phyloP scores from a whole-genome alignment of 2,113 vertebrate species.

The Alexandromys fortis region DNA sequence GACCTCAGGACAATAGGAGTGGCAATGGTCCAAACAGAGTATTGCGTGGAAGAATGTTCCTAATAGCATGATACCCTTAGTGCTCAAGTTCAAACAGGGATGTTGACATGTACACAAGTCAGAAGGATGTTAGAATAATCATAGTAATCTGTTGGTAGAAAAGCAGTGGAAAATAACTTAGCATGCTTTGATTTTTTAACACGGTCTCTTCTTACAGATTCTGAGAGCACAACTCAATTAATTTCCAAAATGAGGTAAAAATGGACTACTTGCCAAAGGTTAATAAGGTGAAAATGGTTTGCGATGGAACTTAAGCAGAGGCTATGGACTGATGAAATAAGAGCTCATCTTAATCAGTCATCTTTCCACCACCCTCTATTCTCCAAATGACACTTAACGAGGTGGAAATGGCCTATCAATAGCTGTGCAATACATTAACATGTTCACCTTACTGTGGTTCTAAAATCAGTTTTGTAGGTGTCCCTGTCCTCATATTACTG shows the following conservation, averaged over 20 bases:
- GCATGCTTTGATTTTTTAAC: conserved; percentile 38
- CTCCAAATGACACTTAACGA: background rate
- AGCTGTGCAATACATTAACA: background rate
- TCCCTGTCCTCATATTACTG: background rate
- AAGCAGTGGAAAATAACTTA: background rate
- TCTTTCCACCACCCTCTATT: background rate
- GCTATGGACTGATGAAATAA: background rate
- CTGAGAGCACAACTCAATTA: conserved; percentile 38
- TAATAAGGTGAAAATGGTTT: conserved; percentile 48
- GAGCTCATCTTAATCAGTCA: background rate
- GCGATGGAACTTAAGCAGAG: background rate
- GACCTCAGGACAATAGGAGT: conserved; percentile 27
- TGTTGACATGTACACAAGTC: background rate
- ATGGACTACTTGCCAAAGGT: conserved; percentile 9
- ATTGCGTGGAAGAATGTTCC: background rate
- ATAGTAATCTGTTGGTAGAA: background rate
- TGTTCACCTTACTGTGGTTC: background rate
- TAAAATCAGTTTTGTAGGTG: background rate
- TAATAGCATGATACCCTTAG: background rate
- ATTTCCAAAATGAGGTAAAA: conserved; percentile 59
- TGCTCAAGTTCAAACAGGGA: background rate
- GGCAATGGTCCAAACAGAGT: background rate
- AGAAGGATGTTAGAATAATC: background rate
- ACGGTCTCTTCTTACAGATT: conserved; percentile 7
- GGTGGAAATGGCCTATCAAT: background rate